Evolutionary conservation across 2,113 vertebrate species (phyloP), one percentile per base, ranked within the genome.

Genomic region (Leucoraja erinaceus): DNA sequence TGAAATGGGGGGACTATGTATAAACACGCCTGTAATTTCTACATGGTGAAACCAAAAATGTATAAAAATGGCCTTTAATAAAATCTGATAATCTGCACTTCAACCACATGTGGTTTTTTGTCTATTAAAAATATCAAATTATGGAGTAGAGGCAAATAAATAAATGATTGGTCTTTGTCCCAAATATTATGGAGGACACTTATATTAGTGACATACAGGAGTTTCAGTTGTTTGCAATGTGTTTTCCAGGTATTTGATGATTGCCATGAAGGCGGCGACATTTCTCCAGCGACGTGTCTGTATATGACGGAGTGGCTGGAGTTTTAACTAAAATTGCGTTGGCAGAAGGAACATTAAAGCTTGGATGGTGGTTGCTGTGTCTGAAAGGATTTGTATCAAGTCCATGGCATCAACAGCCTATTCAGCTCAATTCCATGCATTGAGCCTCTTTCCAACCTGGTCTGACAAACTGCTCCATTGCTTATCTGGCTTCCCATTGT

Each of bases 271-370:
- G 98, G 98, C 54, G 98, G 99, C 61, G 98, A 99, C 31, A 99
- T 99, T 94, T 99, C 99, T 20, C 98, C 98, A 16, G 98, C 98
- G 0, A 98, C 96, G 94, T 99, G 99, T 94, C 93, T 99, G 94
- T 99, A 99, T 94, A 98, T 99, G 97, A 96, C 95, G 16, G 98
- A 99, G 90, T 99, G 98, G 99, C 94, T 99, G 75, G 97, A 98
- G 93, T 98, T 98, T 94, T 99, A 96, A 96, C 31, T 8, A 1
- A 33, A 20, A 10, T 72, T 91, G 88, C 18, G 14, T 9, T 70
- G 54, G 12, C 68, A 72, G 54, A 74, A 91, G 18, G 68, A 31
- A 54, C 90, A 22, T 88, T 88, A 63, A 25, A 59, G 7, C 12
- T 61, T 8, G 59, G 61, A 6, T 63, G 38, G 3, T 28, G 68